phyloP scores from a whole-genome alignment of 1,140 invertebrate genomes.

The Lerema accius region DNA sequence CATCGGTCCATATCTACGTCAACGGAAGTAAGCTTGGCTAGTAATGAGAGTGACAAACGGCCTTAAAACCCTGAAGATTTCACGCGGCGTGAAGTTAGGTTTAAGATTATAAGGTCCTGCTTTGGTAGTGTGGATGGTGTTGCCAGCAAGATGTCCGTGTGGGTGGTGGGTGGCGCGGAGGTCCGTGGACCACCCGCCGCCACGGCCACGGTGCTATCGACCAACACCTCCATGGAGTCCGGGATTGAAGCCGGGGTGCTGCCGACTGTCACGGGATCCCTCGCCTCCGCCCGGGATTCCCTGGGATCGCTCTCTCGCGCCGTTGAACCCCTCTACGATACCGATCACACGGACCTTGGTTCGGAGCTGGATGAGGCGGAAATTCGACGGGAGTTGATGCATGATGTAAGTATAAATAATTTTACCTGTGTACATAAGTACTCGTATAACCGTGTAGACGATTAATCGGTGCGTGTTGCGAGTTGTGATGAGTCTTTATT shows the following conservation, averaged over 20 bases:
- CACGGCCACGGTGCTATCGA: constrained; percentile 69
- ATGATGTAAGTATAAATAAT: constrained; percentile 84
- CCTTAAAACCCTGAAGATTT: not conserved
- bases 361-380: constrained; percentile 91
- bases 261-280: constrained; percentile 86
- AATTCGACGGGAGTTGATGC: constrained; percentile 88
- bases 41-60: not conserved
- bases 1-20: constrained; percentile 11
- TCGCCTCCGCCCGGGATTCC: constrained; percentile 84
- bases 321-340: constrained; percentile 87
- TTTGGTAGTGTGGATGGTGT: constrained; percentile 65
- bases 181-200: constrained; percentile 60
- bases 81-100: constrained; percentile 8
- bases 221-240: constrained; percentile 81
- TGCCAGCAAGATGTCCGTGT: constrained; percentile 71
- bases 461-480: too few species aligned
- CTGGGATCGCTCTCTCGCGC: constrained; percentile 85
- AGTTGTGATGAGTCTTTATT: too few species aligned
- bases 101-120: constrained; percentile 29
- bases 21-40: not conserved
- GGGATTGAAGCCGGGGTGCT: constrained; percentile 84
- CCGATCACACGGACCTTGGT: constrained; percentile 89
- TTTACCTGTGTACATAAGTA: not conserved
- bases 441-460: too few species aligned
- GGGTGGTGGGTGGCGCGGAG: constrained; percentile 71